phyloP scores from a whole-genome alignment of 2,113 vertebrate genomes.

The Girardinichthys multiradiatus region DNA sequence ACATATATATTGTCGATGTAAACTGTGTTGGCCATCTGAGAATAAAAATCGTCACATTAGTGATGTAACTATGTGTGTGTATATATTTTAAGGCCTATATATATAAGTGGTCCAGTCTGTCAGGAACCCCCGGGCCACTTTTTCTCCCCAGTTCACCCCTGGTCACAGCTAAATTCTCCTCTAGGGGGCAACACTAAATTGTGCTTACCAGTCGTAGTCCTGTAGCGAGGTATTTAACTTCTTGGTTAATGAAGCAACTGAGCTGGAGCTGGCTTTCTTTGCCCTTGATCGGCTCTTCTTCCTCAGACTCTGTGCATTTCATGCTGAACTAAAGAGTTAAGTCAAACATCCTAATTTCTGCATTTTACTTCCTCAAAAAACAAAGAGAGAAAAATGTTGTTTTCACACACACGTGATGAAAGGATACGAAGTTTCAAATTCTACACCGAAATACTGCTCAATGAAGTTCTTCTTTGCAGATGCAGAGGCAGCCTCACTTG shows the following conservation, averaged over 20 bases:
- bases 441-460: constrained; percentile 97
- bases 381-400: background rate
- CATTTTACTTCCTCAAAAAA: background rate
- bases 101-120: no score
- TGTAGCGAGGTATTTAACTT: constrained; percentile 98
- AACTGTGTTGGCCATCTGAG: no score
- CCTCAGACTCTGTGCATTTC: constrained; percentile 98
- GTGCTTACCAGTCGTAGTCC: constrained; percentile 92
- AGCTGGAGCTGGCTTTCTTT: constrained; percentile 96
- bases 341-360: constrained; percentile 24
- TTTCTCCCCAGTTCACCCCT: no score
- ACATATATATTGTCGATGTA: no score
- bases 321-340: constrained; percentile 85
- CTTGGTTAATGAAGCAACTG: constrained; percentile 99
- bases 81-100: no score
- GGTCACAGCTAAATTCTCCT: background rate
- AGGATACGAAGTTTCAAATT: constrained; percentile 99
- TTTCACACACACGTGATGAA: constrained; percentile 12
- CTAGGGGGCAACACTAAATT: background rate
- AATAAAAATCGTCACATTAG: no score
- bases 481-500: constrained; percentile 75
- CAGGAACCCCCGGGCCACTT: no score
- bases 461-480: constrained; percentile 96
- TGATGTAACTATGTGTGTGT: no score
- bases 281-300: constrained; percentile 94